Percentiles rank a stretch among this genome's conserved stretches.
Evolutionary conservation across 2,797 vertebrate genomes (phyloP).

Genomic region (Sciurus vulgaris): DNA sequence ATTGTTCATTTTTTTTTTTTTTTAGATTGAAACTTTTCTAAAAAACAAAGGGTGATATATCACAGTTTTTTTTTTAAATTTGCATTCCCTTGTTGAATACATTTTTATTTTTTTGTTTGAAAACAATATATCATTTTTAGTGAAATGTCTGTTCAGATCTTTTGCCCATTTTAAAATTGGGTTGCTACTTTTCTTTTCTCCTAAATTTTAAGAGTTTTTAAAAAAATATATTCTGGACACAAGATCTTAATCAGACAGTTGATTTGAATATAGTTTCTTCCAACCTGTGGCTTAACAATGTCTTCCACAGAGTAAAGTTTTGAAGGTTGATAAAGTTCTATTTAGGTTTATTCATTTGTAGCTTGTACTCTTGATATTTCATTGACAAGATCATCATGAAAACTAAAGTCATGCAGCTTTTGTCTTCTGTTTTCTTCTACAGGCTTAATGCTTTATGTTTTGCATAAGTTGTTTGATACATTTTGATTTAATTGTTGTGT

Average conservation of each 20-base stretch:
- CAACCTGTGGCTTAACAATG: background rate
- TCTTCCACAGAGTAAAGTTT: background rate
- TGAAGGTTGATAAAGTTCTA: background rate
- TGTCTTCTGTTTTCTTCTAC: background rate
- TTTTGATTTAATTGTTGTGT: background rate
- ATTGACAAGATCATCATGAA: background rate
- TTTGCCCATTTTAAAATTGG: background rate
- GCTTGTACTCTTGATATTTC: background rate
- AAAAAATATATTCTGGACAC: background rate
- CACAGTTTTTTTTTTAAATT: background rate
- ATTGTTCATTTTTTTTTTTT: background rate
- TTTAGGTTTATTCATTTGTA: background rate
- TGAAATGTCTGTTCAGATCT: background rate
- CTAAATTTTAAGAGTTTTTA: background rate
- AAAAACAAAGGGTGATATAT: background rate
- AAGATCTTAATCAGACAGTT: background rate
- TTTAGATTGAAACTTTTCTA: background rate
- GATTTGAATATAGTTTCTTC: slow-evolving; percentile 1
- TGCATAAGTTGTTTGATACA: background rate
- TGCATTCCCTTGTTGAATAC: background rate
- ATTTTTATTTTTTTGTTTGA: background rate
- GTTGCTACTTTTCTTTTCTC: background rate
- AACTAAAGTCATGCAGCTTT: background rate
- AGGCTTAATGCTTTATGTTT: background rate
- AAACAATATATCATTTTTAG: background rate